These are phyloP conservation scores for Atrichornis clamosus DNA, from an alignment of 2,113 vertebrate species.

Conservation along the genomic window DNA sequence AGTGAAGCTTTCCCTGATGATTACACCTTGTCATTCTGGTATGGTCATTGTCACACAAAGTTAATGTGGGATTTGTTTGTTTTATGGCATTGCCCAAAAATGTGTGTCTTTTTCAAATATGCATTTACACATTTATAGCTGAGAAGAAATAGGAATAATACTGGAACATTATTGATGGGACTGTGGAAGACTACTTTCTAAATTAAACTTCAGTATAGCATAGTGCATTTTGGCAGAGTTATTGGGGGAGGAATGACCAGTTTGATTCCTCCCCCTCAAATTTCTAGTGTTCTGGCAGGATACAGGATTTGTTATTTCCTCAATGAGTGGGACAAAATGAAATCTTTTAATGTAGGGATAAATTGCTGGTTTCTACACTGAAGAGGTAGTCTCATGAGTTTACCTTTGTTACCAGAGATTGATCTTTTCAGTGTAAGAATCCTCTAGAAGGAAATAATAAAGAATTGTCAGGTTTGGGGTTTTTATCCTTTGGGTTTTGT, in stretches of 20 bases:
- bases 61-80: background rate
- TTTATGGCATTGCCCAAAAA: background rate
- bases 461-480: background rate
- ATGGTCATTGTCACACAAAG: background rate
- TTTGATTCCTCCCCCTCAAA: background rate
- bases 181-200: background rate
- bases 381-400: background rate
- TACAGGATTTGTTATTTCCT: background rate
- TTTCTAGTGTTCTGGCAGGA: background rate
- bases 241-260: background rate
- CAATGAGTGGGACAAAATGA: background rate
- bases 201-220: background rate
- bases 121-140: background rate
- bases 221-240: background rate
- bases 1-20: slow-evolving; percentile 83
- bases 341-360: background rate
- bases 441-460: background rate
- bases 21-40: slow-evolving; percentile 96
- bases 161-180: background rate
- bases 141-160: background rate
- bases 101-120: background rate
- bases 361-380: background rate
- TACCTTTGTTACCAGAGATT: background rate
- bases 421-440: background rate
- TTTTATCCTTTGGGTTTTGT: background rate